Evolutionary conservation across 2,797 vertebrate genomes (phyloP), one percentile per base, ranked within the genome.

Genomic region (Selene dorsalis): DNA sequence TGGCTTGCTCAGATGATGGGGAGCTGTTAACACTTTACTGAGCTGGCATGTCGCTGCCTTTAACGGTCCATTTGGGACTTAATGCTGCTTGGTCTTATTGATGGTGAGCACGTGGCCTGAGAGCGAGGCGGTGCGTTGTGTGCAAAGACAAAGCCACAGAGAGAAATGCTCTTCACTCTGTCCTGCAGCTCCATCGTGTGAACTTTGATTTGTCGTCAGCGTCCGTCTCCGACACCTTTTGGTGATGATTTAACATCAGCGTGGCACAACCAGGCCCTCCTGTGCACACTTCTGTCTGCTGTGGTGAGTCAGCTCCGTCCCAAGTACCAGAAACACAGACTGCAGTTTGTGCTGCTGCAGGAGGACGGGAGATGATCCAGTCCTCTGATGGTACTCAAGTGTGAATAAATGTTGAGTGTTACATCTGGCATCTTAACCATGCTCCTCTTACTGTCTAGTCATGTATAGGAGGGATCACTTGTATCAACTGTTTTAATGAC

Each of bases 291-390:
- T 77, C 69, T 82, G 82, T 88, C 79, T 88, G 84, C 86, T 78
- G 80, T 76, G 89, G 88, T 91, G 93, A 93, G 90, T 93, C 92
- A 90, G 89, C 90, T 72, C 69, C 20, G 69, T 78, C 67, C 67
- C 72, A 72, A 73, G 81, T 28, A 58, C 50, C 56, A 77, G 79
- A 55, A 20, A 81, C 52, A 22, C 83, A 81, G 1, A 75, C 66
- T 82, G 78, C 81, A 84, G 85, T 14, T 84, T 4, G 28, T 57
- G 65, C 61, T 74, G 61, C 84, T 82, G 84, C 79, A 84, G 83
- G 43, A 75, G 73, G 76, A 75, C n/a, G 4, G 57, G 71, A 60
- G 76, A 56, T 39, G 61, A 48, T 66, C 71, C 65, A 12, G 22
- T 66, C 59, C 68, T 77, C 63, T 39, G 43, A 56, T 67, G 50